A percentile compares a stretch with the other conserved stretches of the same genome.
Evolutionary conservation across 2,797 vertebrate genomes (phyloP).

Genomic region (Toxotes lorentzi): DNA sequence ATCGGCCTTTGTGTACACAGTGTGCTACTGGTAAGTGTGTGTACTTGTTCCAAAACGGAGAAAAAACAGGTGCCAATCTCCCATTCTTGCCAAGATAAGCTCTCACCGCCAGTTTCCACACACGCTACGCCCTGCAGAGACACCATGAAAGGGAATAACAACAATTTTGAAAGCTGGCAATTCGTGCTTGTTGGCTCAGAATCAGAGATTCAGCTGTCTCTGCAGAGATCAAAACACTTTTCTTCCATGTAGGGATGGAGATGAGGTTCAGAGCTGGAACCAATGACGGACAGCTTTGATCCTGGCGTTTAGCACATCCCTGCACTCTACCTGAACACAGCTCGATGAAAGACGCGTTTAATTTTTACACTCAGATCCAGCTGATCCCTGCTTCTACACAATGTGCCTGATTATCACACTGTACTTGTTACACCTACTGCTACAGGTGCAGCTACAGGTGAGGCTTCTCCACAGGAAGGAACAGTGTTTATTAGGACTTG

Average conservation of each 20-base stretch:
- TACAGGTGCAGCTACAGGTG: conserved; percentile 32
- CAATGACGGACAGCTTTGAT: conserved; percentile 35
- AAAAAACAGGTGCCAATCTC: conserved; percentile 35
- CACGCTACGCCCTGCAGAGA: conserved; percentile 31
- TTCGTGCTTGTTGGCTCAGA: conserved; percentile 5
- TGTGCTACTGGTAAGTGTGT: conserved; percentile 7
- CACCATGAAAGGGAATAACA: conserved; percentile 46
- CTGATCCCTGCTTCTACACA: not conserved
- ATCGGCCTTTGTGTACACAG: conserved; percentile 4
- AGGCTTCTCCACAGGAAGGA: not conserved
- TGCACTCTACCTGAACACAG: conserved; percentile 5
- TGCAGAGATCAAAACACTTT: conserved; percentile 27
- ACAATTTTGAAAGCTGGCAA: conserved; percentile 16
- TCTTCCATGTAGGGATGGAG: conserved; percentile 16
- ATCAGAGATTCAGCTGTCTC: conserved; percentile 15
- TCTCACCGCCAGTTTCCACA: conserved; percentile 35
- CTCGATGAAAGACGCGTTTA: not conserved
- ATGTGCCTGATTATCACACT: not conserved
- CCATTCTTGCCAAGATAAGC: conserved; percentile 43
- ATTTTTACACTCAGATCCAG: conserved; percentile 27
- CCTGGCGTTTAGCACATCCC: conserved; percentile 12
- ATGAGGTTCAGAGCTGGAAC: conserved; percentile 17
- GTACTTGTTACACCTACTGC: conserved; percentile 17
- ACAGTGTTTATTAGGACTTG: too few species aligned
- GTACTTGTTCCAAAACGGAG: conserved; percentile 25